Base-by-base conservation (phyloP, 2,113 vertebrate species). In the Coptodon bakossiorum region DNA sequence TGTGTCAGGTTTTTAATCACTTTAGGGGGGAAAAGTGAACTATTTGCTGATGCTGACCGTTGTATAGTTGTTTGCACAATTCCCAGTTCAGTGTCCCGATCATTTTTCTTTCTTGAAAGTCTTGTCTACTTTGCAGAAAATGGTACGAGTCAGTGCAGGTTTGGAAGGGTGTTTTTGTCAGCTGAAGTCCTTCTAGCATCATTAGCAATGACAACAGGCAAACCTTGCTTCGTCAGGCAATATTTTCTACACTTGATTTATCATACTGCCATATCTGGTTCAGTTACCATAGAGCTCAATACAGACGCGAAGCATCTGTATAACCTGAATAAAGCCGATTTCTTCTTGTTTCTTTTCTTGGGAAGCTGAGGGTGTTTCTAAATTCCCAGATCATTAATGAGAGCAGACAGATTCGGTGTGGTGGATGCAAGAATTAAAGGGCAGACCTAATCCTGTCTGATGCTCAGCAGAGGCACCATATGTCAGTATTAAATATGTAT, bases 401-500 rank as follows among this genome's bases (percentile, higher is more conserved):
- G 48, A 24, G 68, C 36, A 80, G 48, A 80, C 79, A 4, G 34
- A 68, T 34, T 24, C 66, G 24, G 54, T 5, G 27, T 10, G 45
- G 40, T 27, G 63, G 52, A 12, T 61, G 36, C 53, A 53, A 11
- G 81, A 86, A 86, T 86, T 84, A 88, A 93, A 86, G 73, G 79
- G 88, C 63, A 90, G 52, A 54, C 48, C 31, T 88, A 85, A 85
- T 93, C 83, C 73, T 27, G n/a, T 89, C 36, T 88, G 76, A 79
- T 81, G 63, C 82, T 89, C 19, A 86, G 48, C 78, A 54, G 83
- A 71, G 43, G 87, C 84, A 29, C 85, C 90, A 90, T 84, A 90
- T 90, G 87, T 86, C 90, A 29, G 27, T 40, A 86, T 92, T 40
- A 93, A 90, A 93, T 91, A 92, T 90, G 79, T 56, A 89, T 82